Evolutionary conservation across 2,797 vertebrate genomes (phyloP).

Genomic region (Clarias fuscus): DNA sequence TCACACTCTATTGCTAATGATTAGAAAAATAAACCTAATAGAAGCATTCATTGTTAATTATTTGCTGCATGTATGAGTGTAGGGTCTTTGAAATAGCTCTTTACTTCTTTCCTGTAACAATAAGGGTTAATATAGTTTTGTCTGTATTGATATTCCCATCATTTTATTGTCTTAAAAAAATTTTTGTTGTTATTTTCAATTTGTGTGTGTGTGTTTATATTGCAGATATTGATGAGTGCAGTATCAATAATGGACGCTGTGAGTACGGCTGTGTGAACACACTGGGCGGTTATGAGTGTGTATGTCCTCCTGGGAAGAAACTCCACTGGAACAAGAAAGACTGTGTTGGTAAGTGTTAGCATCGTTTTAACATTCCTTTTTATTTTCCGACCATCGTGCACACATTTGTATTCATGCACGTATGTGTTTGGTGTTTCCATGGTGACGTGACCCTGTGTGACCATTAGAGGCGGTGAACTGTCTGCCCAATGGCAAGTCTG

Average conservation of each 20-base stretch:
- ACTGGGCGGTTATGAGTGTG: slow-evolving; percentile 86
- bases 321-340: slow-evolving; percentile 98
- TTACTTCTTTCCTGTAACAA: neutral
- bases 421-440: slow-evolving; percentile 49
- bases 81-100: neutral
- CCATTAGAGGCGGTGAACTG: slow-evolving; percentile 88
- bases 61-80: neutral
- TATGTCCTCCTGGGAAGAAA: slow-evolving; percentile 84
- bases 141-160: neutral
- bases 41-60: neutral
- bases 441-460: slow-evolving; percentile 54
- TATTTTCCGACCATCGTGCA: slow-evolving; percentile 3
- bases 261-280: slow-evolving; percentile 87
- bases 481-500: slow-evolving; percentile 79
- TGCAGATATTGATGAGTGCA: slow-evolving; percentile 95
- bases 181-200: neutral
- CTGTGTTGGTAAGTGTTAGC: slow-evolving; percentile 82
- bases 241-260: slow-evolving; percentile 90
- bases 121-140: neutral
- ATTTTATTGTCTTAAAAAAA: neutral
- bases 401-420: slow-evolving; percentile 18
- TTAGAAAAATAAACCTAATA: neutral
- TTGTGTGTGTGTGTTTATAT: slow-evolving; percentile 49
- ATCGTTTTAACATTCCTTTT: slow-evolving; percentile 6
- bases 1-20: neutral